Base-by-base conservation (phyloP, 2,113 vertebrate species). In the Eptatretus burgeri region DNA sequence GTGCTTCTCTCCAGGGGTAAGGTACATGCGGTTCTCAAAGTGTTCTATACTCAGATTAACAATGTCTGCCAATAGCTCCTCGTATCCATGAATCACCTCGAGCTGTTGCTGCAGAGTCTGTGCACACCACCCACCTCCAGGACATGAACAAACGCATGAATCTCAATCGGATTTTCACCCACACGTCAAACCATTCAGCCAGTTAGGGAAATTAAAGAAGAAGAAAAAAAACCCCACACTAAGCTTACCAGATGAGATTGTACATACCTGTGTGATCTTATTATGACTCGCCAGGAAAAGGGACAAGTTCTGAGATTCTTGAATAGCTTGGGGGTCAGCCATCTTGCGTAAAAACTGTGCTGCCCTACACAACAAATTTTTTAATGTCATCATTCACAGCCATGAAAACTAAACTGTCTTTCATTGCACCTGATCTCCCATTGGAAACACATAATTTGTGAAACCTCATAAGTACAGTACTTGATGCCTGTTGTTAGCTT, bases 211-310 rank as follows among this genome's bases (percentile, higher is more conserved):
- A 64, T 49, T 10, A 66, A 50, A 2, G 20, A 1, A 17, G n/a
- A n/a, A n/a, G n/a, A 66, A 56, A 51, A 18, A 66, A 2, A 14
- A 62, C 64, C 63, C 4, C 50, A 49, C 12, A 63, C n/a, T 11
- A 2, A 62, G n/a, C 10, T 27, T 62, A 12, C 17, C 10, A 2
- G 64, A 62, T 8, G 62, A n/a, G 65, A 52, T 52, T 14, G 51
- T 50, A 50, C 74, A 71, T 68, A 95, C 87, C 74, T 94, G 89
- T 1, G 89, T 98, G 72, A 95, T 98, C 75, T 98, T 98, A 78
- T 95, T 98, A 76, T 98, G 91, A 73, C 94, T 98, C 63, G 91
- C 89, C 72, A 95, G 76, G 70, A 95, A 94, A 87, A 98, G 95
- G 69, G 91, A 95, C 63, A 98, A 71, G 66, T 95, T 98, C 77